These are phyloP conservation scores for Rhabditoides inermis DNA, from an alignment of 2,888 invertebrate species.

Conservation along the genomic window DNA sequence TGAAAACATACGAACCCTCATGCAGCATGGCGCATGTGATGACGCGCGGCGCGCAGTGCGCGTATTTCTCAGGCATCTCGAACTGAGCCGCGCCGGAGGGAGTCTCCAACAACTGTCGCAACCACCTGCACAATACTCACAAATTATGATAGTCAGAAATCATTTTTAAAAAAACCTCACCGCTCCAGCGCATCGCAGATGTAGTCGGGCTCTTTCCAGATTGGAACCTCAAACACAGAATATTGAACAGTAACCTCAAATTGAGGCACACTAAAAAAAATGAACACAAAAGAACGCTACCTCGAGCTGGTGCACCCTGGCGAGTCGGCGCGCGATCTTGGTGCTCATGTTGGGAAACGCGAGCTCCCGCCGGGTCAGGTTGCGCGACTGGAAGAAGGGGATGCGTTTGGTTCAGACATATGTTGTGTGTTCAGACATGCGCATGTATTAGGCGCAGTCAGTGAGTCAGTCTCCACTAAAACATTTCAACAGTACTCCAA, in stretches of 20 bases:
- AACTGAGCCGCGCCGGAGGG: neutral
- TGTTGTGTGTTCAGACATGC: neutral
- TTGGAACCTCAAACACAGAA: too few species aligned
- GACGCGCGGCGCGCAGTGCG: too few species aligned
- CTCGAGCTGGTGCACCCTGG: conserved; percentile 70
- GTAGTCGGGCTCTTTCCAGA: conserved; percentile 91
- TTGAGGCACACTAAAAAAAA: too few species aligned
- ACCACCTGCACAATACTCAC: neutral
- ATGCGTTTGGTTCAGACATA: neutral
- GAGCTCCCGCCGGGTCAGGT: conserved; percentile 74
- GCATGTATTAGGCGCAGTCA: too few species aligned
- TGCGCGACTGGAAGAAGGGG: conserved; percentile 66
- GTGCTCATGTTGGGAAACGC: conserved; percentile 70
- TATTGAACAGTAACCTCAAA: too few species aligned
- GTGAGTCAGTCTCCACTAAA: too few species aligned
- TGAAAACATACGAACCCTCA: too few species aligned
- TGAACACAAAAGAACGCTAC: too few species aligned
- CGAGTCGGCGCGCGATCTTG: conserved; percentile 83
- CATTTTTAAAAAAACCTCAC: conserved; percentile 24
- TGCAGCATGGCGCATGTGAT: too few species aligned
- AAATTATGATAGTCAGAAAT: conserved; percentile 10
- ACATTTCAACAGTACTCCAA: neutral
- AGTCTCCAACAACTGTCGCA: neutral
- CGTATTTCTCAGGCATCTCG: too few species aligned
- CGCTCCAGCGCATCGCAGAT: conserved; percentile 74